Evolutionary conservation across 2,888 invertebrate genomes (phyloP).

Genomic region (Cynaeus angustus): DNA sequence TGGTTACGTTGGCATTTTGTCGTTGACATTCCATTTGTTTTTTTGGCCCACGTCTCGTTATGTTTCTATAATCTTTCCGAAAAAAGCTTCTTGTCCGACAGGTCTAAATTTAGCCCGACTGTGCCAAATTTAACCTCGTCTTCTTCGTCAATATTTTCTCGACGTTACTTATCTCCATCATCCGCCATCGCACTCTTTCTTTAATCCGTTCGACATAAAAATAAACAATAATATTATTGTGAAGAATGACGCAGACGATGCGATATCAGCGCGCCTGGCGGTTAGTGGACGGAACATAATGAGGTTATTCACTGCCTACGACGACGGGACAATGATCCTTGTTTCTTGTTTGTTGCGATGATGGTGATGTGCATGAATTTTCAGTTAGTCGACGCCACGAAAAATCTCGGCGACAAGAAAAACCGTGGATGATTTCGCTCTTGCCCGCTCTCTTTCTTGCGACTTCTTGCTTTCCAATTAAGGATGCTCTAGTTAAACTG

Average conservation of each 20-base stretch:
- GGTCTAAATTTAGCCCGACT: conserved; percentile 37
- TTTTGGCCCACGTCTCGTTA: conserved; percentile 20
- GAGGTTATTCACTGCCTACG: conserved; percentile 50
- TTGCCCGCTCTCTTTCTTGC: conserved; percentile 35
- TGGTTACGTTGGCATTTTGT: conserved; percentile 16
- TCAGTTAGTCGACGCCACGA: conserved; percentile 20
- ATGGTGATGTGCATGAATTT: conserved; percentile 49
- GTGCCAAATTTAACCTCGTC: conserved; percentile 32
- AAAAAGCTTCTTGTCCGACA: conserved; percentile 29
- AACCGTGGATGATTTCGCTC: no score
- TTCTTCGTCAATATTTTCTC: conserved; percentile 35
- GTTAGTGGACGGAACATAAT: conserved; percentile 47
- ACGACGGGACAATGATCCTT: conserved; percentile 50
- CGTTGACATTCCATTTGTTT: conserved; percentile 19
- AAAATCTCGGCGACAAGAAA: no score
- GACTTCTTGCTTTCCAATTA: conserved; percentile 51
- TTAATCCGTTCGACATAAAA: conserved; percentile 33
- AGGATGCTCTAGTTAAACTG: conserved; percentile 55
- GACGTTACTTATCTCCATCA: conserved; percentile 23
- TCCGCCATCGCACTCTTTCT: conserved; percentile 23
- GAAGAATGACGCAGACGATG: conserved; percentile 39
- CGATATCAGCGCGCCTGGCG: conserved; percentile 49
- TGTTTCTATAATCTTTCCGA: conserved; percentile 31
- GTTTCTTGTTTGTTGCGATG: conserved; percentile 47
- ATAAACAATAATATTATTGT: conserved; percentile 50